Base-by-base conservation (phyloP, 2,888 invertebrate species). In the Cordilura impudica region DNA sequence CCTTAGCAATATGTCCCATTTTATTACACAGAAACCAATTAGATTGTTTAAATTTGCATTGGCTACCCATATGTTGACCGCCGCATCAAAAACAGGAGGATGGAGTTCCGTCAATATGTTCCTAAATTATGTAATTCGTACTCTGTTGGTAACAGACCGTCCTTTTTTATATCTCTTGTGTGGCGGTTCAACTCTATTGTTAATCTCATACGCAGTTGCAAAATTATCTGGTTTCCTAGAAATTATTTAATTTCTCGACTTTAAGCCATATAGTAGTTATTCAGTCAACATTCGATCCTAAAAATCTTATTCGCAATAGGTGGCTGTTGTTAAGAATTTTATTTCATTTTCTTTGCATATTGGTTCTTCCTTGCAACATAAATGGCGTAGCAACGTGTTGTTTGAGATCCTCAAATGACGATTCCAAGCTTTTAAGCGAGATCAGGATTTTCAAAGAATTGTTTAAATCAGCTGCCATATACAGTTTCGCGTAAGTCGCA, bases 251-350 rank as follows among this genome's bases (percentile, higher is more conserved):
- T 23, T n/a, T 1, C 49, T 21, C 4, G 49, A 23, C 10, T 4
- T 23, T n/a, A 23, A 12, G 0, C 49, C 49, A 23, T 3, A 49
- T 12, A 49, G n/a, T 12, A 49, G n/a, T 6, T 49, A 23, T 10
- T 49, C 49, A 47, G 18, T n/a, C n/a, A n/a, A n/a, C 47, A 47
- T 39, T 19, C 53, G 53, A 39, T 78, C 74, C 14, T 71, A 19
- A 18, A 76, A 77, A n/a, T 49, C 18, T 1, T 79, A 79, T 2
- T 76, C 67, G 35, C 81, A n/a, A n/a, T n/a, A n/a, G n/a, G n/a
- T n/a, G n/a, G n/a, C n/a, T n/a, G n/a, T n/a, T 16, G 45, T 61
- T n/a, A 18, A 63, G 72, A 72, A 49, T 56, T 29, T 73, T 73
- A 8, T 73, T n/a, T 66, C 58, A n/a, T n/a, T n/a, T n/a, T n/a